phyloP scores from a whole-genome alignment of 2,113 vertebrate genomes.

The Sminthopsis crassicaudata region DNA sequence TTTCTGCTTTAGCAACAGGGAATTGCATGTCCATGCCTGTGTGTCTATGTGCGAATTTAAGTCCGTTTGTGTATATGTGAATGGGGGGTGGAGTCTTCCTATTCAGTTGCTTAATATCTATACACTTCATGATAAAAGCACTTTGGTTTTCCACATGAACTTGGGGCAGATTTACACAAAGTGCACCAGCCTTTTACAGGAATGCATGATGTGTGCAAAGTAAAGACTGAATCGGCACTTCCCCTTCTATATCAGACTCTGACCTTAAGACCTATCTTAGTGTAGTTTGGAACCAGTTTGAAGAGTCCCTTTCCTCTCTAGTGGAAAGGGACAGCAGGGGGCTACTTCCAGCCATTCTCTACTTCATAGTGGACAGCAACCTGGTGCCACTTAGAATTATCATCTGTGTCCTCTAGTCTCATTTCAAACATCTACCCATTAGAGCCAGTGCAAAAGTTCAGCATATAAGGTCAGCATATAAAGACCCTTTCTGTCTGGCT shows the following conservation, averaged over 20 bases:
- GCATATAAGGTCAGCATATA: not conserved
- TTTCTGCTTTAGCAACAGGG: slow-evolving; percentile 51
- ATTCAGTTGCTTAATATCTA: slow-evolving; percentile 55
- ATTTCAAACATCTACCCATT: slow-evolving; percentile 48
- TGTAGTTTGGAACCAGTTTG: slow-evolving; percentile 57
- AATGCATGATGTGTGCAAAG: slow-evolving; percentile 64
- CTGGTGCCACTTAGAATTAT: slow-evolving; percentile 45
- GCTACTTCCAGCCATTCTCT: slow-evolving; percentile 47
- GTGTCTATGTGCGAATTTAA: slow-evolving; percentile 31
- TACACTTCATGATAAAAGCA: slow-evolving; percentile 57
- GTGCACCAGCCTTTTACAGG: slow-evolving; percentile 41
- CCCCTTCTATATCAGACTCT: slow-evolving; percentile 66
- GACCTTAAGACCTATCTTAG: slow-evolving; percentile 64
- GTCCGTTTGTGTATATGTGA: slow-evolving; percentile 42
- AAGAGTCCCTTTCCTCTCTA: slow-evolving; percentile 65
- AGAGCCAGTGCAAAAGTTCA: slow-evolving; percentile 39
- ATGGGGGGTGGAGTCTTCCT: slow-evolving; percentile 8
- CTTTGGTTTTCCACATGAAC: slow-evolving; percentile 64
- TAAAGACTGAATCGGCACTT: slow-evolving; percentile 52
- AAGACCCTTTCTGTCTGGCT: slow-evolving; percentile 17
- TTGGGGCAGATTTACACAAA: slow-evolving; percentile 56
- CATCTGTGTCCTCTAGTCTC: slow-evolving; percentile 45
- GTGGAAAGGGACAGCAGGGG: slow-evolving; percentile 48
- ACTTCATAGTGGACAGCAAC: slow-evolving; percentile 64
- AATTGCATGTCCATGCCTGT: not conserved